Conservation (phyloP, 2,888 invertebrate genomes). For the Amitus sp. region DNA sequence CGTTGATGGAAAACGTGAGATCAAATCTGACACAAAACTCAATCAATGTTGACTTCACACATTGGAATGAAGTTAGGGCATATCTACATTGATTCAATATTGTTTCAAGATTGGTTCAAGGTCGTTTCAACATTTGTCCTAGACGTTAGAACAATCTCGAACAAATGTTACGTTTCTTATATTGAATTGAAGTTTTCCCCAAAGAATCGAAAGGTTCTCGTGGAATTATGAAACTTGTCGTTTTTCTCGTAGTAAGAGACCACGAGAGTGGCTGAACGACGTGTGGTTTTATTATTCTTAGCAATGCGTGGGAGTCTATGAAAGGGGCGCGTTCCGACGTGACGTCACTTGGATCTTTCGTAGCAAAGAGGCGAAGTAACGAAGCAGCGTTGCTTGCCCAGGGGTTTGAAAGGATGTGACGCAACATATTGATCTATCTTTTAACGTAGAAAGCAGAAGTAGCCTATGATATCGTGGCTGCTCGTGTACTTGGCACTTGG, state of each 20-base stretch:
- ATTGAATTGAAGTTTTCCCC: too few relatives aligned
- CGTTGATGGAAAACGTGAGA: too few relatives aligned
- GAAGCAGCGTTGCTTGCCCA: conserved; percentile 44
- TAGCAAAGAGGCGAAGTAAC: conserved; percentile 17
- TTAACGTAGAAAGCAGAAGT: conserved; percentile 35
- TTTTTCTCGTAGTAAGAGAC: conserved; percentile 3
- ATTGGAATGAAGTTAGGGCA: too few relatives aligned
- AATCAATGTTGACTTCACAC: too few relatives aligned
- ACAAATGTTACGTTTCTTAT: too few relatives aligned
- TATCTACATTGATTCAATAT: too few relatives aligned
- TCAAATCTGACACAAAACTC: too few relatives aligned
- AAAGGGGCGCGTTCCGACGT: conserved; percentile 63
- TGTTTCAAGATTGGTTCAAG: too few relatives aligned
- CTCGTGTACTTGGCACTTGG: conserved; percentile 16
- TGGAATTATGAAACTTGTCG: background rate
- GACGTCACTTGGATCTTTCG: conserved; percentile 56
- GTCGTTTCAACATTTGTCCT: too few relatives aligned
- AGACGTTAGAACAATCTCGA: too few relatives aligned
- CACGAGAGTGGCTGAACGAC: conserved; percentile 29
- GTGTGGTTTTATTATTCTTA: conserved; percentile 38
- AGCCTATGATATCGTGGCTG: conserved; percentile 22
- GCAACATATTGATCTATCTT: conserved; percentile 65
- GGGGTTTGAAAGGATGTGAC: conserved; percentile 58
- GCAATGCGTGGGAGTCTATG: conserved; percentile 56
- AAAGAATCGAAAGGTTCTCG: background rate